Conservation (phyloP, 1,140 invertebrate genomes). For the Leguminivora glycinivorella region DNA sequence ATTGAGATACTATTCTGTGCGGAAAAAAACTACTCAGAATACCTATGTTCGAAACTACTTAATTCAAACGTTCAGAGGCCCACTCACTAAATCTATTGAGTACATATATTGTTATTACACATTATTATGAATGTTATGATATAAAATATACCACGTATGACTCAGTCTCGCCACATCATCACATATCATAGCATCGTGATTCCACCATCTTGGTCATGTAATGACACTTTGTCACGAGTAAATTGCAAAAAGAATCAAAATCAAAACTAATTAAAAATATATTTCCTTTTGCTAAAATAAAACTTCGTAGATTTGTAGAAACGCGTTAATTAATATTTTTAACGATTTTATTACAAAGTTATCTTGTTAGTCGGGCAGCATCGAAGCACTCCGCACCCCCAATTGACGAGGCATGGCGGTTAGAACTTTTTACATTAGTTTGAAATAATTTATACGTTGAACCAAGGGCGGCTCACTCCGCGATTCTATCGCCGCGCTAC, state of each 20-base stretch:
- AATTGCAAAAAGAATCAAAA: neutral
- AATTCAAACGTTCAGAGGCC: no score
- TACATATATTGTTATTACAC: no score
- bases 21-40: no score
- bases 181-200: neutral
- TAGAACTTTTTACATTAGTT: no score
- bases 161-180: neutral
- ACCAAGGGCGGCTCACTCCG: no score
- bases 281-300: neutral
- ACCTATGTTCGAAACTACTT: no score
- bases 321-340: neutral
- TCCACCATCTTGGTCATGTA: neutral
- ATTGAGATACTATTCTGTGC: no score
- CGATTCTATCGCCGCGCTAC: no score
- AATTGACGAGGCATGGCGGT: no score
- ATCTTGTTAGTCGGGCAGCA: neutral
- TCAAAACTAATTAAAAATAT: neutral
- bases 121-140: conserved; percentile 3
- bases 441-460: no score
- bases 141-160: neutral
- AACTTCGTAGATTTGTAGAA: neutral
- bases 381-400: no score
- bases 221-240: conserved; percentile 5
- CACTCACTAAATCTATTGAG: no score
- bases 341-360: neutral